Evolutionary conservation across 2,797 vertebrate species (phyloP).

Genomic region (Ataeniobius toweri): DNA sequence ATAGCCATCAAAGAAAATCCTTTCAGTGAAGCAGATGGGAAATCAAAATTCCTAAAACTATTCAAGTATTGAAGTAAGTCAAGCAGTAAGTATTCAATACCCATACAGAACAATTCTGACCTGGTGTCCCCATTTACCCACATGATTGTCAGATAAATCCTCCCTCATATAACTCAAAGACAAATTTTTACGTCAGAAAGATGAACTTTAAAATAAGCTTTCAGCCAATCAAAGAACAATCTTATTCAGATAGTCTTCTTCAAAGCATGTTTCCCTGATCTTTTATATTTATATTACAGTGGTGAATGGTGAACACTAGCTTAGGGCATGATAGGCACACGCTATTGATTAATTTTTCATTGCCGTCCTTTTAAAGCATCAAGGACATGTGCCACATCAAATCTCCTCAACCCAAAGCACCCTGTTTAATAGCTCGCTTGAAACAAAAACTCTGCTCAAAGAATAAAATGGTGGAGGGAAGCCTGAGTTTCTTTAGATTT

Average conservation of each 20-base stretch:
- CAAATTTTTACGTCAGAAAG: conserved; percentile 49
- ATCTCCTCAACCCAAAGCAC: conserved; percentile 66
- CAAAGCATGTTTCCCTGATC: conserved; percentile 69
- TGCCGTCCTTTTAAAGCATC: conserved; percentile 76
- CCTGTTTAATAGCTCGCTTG: conserved; percentile 69
- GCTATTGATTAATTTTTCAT: conserved; percentile 76
- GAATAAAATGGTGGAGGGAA: conserved; percentile 36
- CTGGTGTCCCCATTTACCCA: conserved; percentile 28
- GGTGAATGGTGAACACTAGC: conserved; percentile 64
- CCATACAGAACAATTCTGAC: conserved; percentile 19
- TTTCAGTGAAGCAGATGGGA: conserved; percentile 1
- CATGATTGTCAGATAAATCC: conserved; percentile 45
- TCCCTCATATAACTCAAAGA: conserved; percentile 31
- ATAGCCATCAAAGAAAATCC: background rate
- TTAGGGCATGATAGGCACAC: conserved; percentile 61
- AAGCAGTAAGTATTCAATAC: conserved; percentile 28
- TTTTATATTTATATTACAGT: conserved; percentile 70
- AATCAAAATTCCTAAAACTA: background rate
- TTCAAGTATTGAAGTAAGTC: conserved; percentile 15
- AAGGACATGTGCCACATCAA: conserved; percentile 80
- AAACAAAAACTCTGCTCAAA: conserved; percentile 76
- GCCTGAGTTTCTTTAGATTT: conserved; percentile 69
- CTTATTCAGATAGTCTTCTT: conserved; percentile 55
- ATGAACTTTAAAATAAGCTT: conserved; percentile 56
- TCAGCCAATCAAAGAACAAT: conserved; percentile 61